Evolutionary conservation across 2,797 vertebrate species (phyloP).

Genomic region (Tarsius wallacei): DNA sequence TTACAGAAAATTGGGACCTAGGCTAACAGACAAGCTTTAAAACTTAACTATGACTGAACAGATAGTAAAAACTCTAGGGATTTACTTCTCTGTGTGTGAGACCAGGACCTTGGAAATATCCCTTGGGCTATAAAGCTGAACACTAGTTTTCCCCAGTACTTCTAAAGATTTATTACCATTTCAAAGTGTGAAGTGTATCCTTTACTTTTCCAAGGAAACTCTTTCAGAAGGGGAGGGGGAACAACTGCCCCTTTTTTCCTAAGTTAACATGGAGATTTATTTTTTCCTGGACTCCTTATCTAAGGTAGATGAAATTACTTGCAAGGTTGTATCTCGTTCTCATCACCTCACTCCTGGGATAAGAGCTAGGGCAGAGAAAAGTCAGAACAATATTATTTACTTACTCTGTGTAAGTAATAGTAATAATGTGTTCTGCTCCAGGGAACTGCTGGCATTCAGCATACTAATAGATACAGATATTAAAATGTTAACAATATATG

Average conservation of each 20-base stretch:
- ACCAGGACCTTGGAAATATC: not conserved
- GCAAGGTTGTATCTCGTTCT: not conserved
- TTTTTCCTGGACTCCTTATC: not conserved
- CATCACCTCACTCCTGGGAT: not conserved
- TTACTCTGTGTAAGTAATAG: not conserved
- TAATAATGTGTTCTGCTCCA: not conserved
- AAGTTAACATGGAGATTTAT: not conserved
- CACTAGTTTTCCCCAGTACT: not conserved
- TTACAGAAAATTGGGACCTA: not conserved
- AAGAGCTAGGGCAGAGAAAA: not conserved
- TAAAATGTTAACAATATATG: conserved; percentile 43
- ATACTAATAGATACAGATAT: not conserved
- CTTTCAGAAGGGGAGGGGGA: not conserved
- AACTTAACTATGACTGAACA: conserved; percentile 26
- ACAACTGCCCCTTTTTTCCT: not conserved
- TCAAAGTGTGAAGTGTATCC: not conserved
- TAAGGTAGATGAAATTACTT: conserved; percentile 5
- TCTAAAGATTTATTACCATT: not conserved
- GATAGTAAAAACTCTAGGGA: not conserved
- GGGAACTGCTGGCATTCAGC: not conserved
- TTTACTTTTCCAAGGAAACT: conserved; percentile 36
- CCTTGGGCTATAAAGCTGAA: conserved; percentile 22
- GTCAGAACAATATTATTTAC: not conserved
- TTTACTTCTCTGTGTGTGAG: not conserved
- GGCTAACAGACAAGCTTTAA: conserved; percentile 11